A percentile compares a stretch with the other conserved stretches of the same genome.
Conservation (phyloP, 23 tunicate genomes). For the Ciona savignyi region DNA sequence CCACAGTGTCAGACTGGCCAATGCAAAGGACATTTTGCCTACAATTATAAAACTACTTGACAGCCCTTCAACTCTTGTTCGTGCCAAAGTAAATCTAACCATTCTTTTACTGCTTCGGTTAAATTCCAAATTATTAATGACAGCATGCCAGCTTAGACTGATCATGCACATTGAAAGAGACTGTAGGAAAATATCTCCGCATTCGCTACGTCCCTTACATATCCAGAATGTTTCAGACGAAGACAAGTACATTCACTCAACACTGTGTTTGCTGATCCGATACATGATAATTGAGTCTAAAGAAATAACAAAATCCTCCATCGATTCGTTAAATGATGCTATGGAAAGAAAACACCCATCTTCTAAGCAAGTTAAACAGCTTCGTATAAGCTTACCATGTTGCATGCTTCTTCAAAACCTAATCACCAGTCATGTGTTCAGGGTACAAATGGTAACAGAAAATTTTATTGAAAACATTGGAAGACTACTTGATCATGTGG, state of each 20-base stretch:
- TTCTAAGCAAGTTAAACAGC: slow-evolving; percentile 70
- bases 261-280: slow-evolving; percentile 50
- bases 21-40: slow-evolving; percentile 81
- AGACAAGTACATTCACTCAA: slow-evolving; percentile 47
- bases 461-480: slow-evolving; percentile 64
- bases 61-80: slow-evolving; percentile 75
- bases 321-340: slow-evolving; percentile 58
- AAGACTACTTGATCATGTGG: slow-evolving; percentile 59
- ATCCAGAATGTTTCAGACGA: slow-evolving; percentile 36
- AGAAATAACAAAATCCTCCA: slow-evolving; percentile 24
- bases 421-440: slow-evolving; percentile 83
- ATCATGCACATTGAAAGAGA: slow-evolving; percentile 93
- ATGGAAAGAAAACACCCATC: slow-evolving; percentile 88
- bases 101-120: slow-evolving; percentile 48
- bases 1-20: slow-evolving; percentile 67
- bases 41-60: slow-evolving; percentile 81
- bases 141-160: slow-evolving; percentile 74
- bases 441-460: slow-evolving; percentile 54
- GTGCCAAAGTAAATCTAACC: slow-evolving; percentile 69
- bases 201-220: slow-evolving; percentile 28
- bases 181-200: slow-evolving; percentile 40
- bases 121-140: slow-evolving; percentile 24
- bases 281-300: slow-evolving; percentile 36
- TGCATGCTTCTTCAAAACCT: slow-evolving; percentile 48
- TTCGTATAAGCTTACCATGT: slow-evolving; percentile 45